Evolutionary conservation across 2,797 vertebrate genomes (phyloP).

Genomic region (Scyliorhinus canicula): DNA sequence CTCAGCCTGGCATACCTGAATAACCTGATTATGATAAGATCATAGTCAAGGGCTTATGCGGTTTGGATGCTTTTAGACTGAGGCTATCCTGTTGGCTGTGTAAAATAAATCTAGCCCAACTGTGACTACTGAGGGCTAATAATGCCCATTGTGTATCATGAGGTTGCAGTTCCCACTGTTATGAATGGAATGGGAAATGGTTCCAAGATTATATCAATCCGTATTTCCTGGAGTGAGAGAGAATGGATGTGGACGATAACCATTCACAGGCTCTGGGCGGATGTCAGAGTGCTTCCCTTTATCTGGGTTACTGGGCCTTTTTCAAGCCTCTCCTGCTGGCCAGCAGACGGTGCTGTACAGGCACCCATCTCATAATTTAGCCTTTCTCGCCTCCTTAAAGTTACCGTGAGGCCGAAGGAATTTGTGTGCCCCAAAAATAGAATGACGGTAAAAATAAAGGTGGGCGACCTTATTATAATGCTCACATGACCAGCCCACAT

Average conservation of each 20-base stretch:
- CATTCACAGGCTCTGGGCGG: neutral
- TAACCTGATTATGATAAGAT: slow-evolving; percentile 29
- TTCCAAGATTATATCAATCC: neutral
- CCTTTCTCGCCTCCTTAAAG: neutral
- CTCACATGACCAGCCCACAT: neutral
- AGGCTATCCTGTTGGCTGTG: neutral
- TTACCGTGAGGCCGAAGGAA: neutral
- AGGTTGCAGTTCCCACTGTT: neutral
- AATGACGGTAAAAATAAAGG: neutral
- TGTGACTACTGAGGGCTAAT: neutral
- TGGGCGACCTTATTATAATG: neutral
- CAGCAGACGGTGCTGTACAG: neutral
- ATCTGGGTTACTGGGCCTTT: too few species aligned
- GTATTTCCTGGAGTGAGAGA: neutral
- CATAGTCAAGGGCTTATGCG: neutral
- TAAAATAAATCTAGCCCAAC: neutral
- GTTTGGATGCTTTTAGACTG: slow-evolving; percentile 22
- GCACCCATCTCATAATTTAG: neutral
- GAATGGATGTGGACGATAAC: neutral
- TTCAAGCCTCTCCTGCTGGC: too few species aligned
- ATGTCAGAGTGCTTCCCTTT: too few species aligned
- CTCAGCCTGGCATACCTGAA: neutral
- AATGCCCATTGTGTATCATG: neutral
- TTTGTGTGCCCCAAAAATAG: neutral
- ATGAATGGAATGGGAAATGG: neutral